phyloP scores from a whole-genome alignment of 2,888 invertebrate genomes.

The Trachelus tabidus region DNA sequence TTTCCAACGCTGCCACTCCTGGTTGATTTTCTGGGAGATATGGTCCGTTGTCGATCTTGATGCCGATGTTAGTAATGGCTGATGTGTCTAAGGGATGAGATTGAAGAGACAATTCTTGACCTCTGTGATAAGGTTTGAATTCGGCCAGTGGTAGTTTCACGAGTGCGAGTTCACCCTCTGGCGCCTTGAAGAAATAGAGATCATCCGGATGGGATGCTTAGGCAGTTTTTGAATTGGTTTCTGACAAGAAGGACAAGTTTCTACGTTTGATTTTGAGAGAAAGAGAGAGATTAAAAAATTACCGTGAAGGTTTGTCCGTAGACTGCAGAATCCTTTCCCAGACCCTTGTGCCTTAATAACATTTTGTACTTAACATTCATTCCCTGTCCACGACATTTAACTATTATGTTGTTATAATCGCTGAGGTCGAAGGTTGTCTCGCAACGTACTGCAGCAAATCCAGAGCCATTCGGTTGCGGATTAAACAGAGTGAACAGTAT shows the following conservation, averaged over 20 bases:
- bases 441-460: conserved; percentile 63
- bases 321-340: conserved; percentile 53
- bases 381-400: conserved; percentile 63
- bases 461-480: conserved; percentile 64
- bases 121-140: conserved; percentile 65
- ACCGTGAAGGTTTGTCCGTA: conserved; percentile 64
- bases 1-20: conserved; percentile 66
- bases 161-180: conserved; percentile 48
- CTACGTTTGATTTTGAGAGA: neutral
- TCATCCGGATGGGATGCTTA: neutral
- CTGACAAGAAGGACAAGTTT: neutral
- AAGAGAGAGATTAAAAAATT: conserved; percentile 5
- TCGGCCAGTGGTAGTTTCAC: conserved; percentile 57
- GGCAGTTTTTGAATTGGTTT: neutral
- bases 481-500: conserved; percentile 66
- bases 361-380: conserved; percentile 63
- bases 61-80: conserved; percentile 62
- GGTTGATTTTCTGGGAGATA: conserved; percentile 64
- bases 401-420: conserved; percentile 46
- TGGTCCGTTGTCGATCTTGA: conserved; percentile 66
- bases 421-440: conserved; percentile 54
- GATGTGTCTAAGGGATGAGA: conserved; percentile 60
- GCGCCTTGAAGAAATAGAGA: conserved; percentile 44
- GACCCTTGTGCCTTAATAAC: conserved; percentile 59
- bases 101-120: conserved; percentile 51